Percentiles rank a stretch among this genome's conserved stretches.
These are phyloP conservation scores for Drosophila eugracilis DNA, from an alignment of 1,140 invertebrate genomes.

Conservation along the genomic window DNA sequence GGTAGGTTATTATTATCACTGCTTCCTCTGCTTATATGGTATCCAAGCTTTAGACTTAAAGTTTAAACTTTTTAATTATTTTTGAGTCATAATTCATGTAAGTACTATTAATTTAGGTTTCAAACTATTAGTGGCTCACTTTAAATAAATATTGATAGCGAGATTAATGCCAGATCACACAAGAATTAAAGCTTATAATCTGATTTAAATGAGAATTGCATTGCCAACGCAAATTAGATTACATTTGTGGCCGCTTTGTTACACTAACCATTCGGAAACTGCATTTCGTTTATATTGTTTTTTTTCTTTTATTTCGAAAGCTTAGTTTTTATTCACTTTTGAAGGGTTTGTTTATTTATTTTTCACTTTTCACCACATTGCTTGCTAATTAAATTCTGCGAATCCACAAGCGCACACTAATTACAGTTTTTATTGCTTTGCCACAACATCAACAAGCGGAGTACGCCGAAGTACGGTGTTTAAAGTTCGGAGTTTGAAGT, in stretches of 20 bases:
- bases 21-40: background rate
- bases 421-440: slow-evolving; percentile 55
- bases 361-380: slow-evolving; percentile 33
- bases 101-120: background rate
- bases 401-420: slow-evolving; percentile 54
- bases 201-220: slow-evolving; percentile 14
- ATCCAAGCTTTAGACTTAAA: background rate
- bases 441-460: slow-evolving; percentile 5
- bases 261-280: slow-evolving; percentile 9
- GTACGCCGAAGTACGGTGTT: slow-evolving; percentile 5
- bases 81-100: background rate
- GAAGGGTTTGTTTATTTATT: slow-evolving; percentile 31
- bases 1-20: no score
- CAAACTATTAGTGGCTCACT: background rate
- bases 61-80: background rate
- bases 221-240: slow-evolving; percentile 32
- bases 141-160: background rate
- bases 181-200: slow-evolving; percentile 11
- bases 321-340: background rate
- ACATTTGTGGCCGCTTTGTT: slow-evolving; percentile 30
- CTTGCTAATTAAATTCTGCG: slow-evolving; percentile 55
- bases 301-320: background rate
- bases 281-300: slow-evolving; percentile 19
- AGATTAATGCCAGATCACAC: background rate
- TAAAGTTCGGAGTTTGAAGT: slow-evolving; percentile 5